Percentiles rank a stretch among this genome's conserved stretches.
phyloP scores from a whole-genome alignment of 1,140 invertebrate genomes.

The Cardiocondyla obscurior region DNA sequence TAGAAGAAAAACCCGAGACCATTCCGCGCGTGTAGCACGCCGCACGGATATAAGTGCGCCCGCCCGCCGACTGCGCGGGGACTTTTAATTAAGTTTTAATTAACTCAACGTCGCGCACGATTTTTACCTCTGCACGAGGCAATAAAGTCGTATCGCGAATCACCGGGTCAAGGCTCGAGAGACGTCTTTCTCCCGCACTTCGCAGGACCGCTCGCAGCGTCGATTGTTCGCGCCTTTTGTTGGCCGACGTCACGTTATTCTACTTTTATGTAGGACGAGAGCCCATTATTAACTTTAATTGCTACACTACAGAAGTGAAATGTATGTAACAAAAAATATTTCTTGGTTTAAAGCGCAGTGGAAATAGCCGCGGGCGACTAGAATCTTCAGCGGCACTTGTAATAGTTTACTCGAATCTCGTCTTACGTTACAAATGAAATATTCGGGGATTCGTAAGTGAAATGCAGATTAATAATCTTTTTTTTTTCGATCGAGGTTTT shows the following conservation, averaged over 20 bases:
- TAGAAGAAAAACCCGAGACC: background rate
- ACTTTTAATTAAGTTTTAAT: conserved; percentile 68
- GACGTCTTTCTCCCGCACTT: conserved; percentile 52
- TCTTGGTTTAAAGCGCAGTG: background rate
- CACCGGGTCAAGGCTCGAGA: conserved; percentile 52
- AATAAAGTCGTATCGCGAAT: conserved; percentile 2
- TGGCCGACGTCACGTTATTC: conserved; percentile 35
- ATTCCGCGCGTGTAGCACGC: conserved; percentile 32
- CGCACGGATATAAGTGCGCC: background rate
- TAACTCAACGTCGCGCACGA: conserved; percentile 43
- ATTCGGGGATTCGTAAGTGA: background rate
- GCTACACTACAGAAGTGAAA: conserved; percentile 1
- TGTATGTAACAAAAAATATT: conserved; percentile 7
- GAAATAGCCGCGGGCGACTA: background rate
- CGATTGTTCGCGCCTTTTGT: conserved; percentile 46
- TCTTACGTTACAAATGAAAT: background rate
- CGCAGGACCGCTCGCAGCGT: conserved; percentile 19
- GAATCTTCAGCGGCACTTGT: no score
- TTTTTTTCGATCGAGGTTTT: no score
- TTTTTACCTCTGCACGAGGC: conserved; percentile 7
- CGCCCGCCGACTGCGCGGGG: background rate
- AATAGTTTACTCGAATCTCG: background rate
- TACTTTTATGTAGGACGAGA: conserved; percentile 25
- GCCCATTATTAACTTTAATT: conserved; percentile 53
- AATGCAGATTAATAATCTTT: background rate